Conservation (phyloP, 2,113 vertebrate species). For the Barbus barbus region DNA sequence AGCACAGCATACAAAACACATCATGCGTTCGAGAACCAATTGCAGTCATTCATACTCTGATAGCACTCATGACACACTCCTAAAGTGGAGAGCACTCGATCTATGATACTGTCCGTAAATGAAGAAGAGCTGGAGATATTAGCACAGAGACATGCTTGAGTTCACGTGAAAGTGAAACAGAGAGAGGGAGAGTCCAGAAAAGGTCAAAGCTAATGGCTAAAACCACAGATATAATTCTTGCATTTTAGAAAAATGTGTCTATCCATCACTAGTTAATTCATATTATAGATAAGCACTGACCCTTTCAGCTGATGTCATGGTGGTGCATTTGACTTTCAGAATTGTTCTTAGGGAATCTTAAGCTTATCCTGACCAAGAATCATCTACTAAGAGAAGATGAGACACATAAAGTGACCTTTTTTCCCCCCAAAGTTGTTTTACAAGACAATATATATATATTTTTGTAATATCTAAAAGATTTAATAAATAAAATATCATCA, state of each 20-base stretch:
- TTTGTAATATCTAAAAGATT: no score
- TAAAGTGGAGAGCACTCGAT: neutral
- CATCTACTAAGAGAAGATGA: neutral
- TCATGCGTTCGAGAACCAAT: conserved; percentile 31
- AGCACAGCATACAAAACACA: conserved; percentile 18
- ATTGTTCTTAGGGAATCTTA: neutral
- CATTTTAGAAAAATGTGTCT: conserved; percentile 7
- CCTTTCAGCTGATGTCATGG: conserved; percentile 24
- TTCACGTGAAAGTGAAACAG: conserved; percentile 1
- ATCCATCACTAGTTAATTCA: conserved; percentile 4
- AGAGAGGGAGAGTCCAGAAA: neutral
- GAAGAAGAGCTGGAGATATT: neutral
- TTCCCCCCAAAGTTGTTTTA: no score
- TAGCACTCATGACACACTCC: neutral
- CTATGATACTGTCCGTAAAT: neutral
- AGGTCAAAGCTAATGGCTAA: conserved; percentile 5
- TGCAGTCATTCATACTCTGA: conserved; percentile 22
- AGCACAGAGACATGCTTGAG: neutral
- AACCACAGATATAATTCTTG: neutral
- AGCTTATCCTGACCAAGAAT: neutral
- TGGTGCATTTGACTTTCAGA: neutral
- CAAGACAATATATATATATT: no score
- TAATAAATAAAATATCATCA: no score
- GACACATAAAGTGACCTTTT: neutral
- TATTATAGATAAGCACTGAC: neutral